phyloP scores from a whole-genome alignment of 1,140 invertebrate genomes.

The Chelonus insularis region DNA sequence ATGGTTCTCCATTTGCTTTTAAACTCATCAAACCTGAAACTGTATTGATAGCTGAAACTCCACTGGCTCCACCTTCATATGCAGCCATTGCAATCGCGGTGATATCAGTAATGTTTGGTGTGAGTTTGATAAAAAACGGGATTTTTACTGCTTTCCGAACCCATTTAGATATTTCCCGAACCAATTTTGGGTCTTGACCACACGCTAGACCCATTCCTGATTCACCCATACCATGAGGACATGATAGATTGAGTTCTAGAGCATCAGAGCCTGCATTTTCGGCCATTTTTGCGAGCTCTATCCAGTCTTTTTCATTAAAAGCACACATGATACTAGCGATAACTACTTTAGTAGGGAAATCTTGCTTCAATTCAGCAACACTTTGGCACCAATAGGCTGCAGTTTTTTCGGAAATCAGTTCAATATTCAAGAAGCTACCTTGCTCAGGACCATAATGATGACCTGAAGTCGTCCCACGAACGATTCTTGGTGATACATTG shows the following conservation, averaged over 20 bases:
- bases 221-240: conserved; percentile 98
- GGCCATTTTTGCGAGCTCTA: conserved; percentile 74
- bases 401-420: conserved; percentile 97
- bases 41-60: conserved; percentile 97
- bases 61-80: conserved; percentile 84
- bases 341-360: conserved; percentile 88
- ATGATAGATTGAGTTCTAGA: conserved; percentile 94
- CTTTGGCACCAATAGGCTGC: conserved; percentile 90
- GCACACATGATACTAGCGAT: conserved; percentile 98
- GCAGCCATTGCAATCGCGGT: conserved; percentile 87
- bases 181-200: conserved; percentile 89
- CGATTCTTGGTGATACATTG: conserved; percentile 95
- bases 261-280: conserved; percentile 90
- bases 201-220: conserved; percentile 97
- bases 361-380: conserved; percentile 85
- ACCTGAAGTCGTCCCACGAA: conserved; percentile 90
- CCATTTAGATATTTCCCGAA: conserved; percentile 90
- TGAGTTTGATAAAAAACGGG: conserved; percentile 97
- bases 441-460: conserved; percentile 92
- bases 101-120: conserved; percentile 97
- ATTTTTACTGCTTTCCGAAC: conserved; percentile 83
- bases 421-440: conserved; percentile 95
- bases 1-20: conserved; percentile 76
- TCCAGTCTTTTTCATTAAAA: conserved; percentile 89
- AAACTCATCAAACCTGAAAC: conserved; percentile 92